phyloP scores from a whole-genome alignment of 2,888 invertebrate species.

The Cephus pygmeus region DNA sequence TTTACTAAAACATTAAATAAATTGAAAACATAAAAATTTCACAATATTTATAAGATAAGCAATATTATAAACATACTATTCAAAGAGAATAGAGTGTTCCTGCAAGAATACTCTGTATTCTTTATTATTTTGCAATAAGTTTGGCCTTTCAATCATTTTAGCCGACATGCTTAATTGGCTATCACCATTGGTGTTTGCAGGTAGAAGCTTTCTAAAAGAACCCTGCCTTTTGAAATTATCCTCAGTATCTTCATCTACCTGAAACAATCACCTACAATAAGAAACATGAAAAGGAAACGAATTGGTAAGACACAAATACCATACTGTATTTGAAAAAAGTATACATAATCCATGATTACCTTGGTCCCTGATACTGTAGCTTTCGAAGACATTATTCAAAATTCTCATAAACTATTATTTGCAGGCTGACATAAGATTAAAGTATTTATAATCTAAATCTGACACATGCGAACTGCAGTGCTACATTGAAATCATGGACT shows the following conservation, averaged over 20 bases:
- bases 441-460: neutral
- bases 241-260: constrained; percentile 54
- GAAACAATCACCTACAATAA: constrained; percentile 15
- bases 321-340: neutral
- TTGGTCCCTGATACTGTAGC: constrained; percentile 28
- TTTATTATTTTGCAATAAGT: constrained; percentile 70
- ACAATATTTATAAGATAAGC: neutral
- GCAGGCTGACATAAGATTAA: neutral
- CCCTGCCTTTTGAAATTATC: constrained; percentile 69
- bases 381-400: constrained; percentile 24
- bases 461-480: neutral
- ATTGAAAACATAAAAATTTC: neutral
- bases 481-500: neutral
- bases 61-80: constrained; percentile 80
- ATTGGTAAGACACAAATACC: neutral
- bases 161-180: constrained; percentile 73
- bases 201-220: constrained; percentile 70
- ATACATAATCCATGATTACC: constrained; percentile 15
- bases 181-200: constrained; percentile 67
- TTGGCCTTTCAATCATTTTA: constrained; percentile 69
- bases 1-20: constrained; percentile 72
- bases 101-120: constrained; percentile 82
- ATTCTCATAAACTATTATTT: neutral
- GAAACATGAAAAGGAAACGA: constrained; percentile 7
- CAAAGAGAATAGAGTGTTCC: constrained; percentile 91